phyloP scores from a whole-genome alignment of 2,888 invertebrate species.

The Heteromyza rotundicornis region DNA sequence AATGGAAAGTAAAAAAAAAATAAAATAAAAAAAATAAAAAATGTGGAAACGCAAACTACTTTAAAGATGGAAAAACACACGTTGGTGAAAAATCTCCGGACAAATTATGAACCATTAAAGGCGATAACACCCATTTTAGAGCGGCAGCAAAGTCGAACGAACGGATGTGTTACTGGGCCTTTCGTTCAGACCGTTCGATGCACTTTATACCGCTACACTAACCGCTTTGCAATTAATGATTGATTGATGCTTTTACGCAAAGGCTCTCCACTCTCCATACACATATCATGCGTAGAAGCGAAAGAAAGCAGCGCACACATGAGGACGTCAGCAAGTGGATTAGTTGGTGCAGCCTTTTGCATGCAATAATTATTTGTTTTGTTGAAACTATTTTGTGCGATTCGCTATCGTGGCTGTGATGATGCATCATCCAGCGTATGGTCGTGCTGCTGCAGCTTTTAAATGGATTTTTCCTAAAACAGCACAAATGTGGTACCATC shows the following conservation, averaged over 20 bases:
- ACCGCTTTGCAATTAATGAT: constrained; percentile 36
- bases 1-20: neutral
- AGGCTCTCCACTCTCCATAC: too few relatives aligned
- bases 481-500: too few relatives aligned
- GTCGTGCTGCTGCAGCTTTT: too few relatives aligned
- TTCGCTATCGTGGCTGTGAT: neutral
- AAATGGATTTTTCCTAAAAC: too few relatives aligned
- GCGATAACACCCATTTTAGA: constrained; percentile 52
- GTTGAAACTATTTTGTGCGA: neutral
- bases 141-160: constrained; percentile 16
- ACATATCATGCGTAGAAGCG: too few relatives aligned
- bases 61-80: too few relatives aligned
- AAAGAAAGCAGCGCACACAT: neutral
- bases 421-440: too few relatives aligned
- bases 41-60: neutral
- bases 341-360: neutral
- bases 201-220: constrained; percentile 6
- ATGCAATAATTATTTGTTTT: neutral
- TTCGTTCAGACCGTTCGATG: constrained; percentile 15
- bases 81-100: constrained; percentile 29
- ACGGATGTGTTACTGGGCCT: constrained; percentile 11
- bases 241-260: constrained; percentile 50
- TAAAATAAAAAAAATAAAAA: neutral
- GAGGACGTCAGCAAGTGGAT: neutral
- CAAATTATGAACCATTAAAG: constrained; percentile 56